A percentile compares a stretch with the other conserved stretches of the same genome.
These are phyloP conservation scores for Ormyrus nitidulus DNA, from an alignment of 2,888 invertebrate species.

Conservation along the genomic window DNA sequence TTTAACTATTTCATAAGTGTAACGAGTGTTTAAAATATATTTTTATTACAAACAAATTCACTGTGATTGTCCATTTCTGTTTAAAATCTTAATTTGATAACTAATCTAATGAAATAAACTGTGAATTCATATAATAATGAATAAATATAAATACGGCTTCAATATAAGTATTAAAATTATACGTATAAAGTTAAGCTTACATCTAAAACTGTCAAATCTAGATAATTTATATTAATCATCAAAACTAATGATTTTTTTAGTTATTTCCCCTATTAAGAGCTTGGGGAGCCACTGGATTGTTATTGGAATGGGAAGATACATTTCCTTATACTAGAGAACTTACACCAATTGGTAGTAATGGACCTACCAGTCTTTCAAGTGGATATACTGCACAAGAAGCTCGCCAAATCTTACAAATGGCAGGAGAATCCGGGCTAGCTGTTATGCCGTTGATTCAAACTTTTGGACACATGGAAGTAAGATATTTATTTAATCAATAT, in stretches of 20 bases:
- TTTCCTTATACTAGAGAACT: conserved; percentile 86
- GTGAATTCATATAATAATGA: background rate
- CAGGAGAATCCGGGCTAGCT: conserved; percentile 81
- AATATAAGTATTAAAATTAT: background rate
- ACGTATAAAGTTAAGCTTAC: background rate
- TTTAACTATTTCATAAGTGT: conserved; percentile 7
- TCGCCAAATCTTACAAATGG: conserved; percentile 81
- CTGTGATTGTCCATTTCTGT: too few relatives aligned
- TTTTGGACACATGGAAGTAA: conserved; percentile 88
- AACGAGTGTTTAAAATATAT: conserved; percentile 1
- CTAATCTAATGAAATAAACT: background rate
- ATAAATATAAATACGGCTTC: background rate
- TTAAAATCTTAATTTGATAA: too few relatives aligned
- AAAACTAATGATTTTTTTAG: conserved; percentile 68
- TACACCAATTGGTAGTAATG: conserved; percentile 78
- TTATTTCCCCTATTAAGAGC: conserved; percentile 80
- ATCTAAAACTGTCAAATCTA: background rate
- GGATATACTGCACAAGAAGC: conserved; percentile 84
- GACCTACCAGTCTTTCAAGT: conserved; percentile 69
- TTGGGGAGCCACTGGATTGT: conserved; percentile 88
- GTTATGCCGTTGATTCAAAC: conserved; percentile 91
- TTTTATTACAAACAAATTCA: background rate
- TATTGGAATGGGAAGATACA: conserved; percentile 93
- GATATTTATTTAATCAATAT: conserved; percentile 9
- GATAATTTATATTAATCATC: background rate